These are phyloP conservation scores for Cephus sareptanus DNA, from an alignment of 2,888 invertebrate species.

Conservation along the genomic window DNA sequence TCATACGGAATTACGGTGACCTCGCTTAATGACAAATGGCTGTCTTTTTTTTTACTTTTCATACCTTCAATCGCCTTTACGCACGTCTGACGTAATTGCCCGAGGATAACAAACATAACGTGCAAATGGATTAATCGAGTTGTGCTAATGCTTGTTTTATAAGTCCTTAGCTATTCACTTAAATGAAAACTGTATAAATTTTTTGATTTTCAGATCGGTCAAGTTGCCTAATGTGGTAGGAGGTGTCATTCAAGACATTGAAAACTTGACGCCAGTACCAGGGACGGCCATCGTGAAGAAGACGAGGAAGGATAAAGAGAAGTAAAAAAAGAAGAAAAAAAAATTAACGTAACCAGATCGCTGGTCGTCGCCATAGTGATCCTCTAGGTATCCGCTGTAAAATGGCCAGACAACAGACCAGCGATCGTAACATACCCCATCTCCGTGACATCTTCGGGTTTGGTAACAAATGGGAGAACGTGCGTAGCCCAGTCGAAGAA, in stretches of 20 bases:
- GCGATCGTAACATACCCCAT: conserved; percentile 81
- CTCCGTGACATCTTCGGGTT: conserved; percentile 80
- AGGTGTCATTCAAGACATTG: neutral
- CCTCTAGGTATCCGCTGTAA: conserved; percentile 7
- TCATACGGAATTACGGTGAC: too few species aligned
- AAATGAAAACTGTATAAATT: neutral
- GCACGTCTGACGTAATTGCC: too few species aligned
- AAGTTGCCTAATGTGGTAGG: neutral
- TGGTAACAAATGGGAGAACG: conserved; percentile 66
- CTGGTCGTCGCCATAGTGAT: neutral
- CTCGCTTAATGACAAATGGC: too few species aligned
- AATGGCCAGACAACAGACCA: conserved; percentile 67
- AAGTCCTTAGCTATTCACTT: too few species aligned
- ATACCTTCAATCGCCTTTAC: too few species aligned
- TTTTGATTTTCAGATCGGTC: neutral
- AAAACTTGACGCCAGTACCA: neutral
- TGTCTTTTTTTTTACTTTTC: too few species aligned
- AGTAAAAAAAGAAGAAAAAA: neutral
- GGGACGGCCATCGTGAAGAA: neutral
- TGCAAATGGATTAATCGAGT: too few species aligned
- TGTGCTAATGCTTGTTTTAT: too few species aligned
- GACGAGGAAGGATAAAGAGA: conserved; percentile 8
- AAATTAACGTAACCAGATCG: neutral
- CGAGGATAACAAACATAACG: too few species aligned
- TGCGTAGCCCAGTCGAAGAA: conserved; percentile 52